Evolutionary conservation across 1,140 invertebrate species (phyloP).

Genomic region (Trachelipus rathkii): DNA sequence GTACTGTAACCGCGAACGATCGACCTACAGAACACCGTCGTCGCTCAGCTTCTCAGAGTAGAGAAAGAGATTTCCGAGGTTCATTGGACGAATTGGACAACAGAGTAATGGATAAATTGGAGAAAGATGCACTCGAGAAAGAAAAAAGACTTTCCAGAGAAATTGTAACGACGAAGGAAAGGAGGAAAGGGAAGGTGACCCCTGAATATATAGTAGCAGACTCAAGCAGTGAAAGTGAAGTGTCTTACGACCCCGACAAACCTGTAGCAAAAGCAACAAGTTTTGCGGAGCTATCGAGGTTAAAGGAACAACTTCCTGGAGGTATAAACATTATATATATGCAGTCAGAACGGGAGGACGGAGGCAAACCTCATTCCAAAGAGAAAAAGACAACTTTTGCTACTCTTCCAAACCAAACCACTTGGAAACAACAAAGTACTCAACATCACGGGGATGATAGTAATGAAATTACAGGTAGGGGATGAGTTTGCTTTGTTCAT

Average conservation of each 20-base stretch:
- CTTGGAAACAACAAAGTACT: slow-evolving; percentile 73
- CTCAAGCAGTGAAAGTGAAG: slow-evolving; percentile 43
- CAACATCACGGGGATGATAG: slow-evolving; percentile 38
- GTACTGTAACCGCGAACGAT: slow-evolving; percentile 19
- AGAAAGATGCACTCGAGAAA: slow-evolving; percentile 41
- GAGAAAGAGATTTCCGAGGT: slow-evolving; percentile 23
- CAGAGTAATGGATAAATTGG: slow-evolving; percentile 43
- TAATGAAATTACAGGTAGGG: not conserved
- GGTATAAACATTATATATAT: slow-evolving; percentile 63
- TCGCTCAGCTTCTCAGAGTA: not conserved
- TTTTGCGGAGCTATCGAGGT: slow-evolving; percentile 64
- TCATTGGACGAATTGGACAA: slow-evolving; percentile 41
- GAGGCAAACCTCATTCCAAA: slow-evolving; percentile 50
- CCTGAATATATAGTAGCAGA: slow-evolving; percentile 16
- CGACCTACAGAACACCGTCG: not conserved
- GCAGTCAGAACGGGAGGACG: slow-evolving; percentile 58
- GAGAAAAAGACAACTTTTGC: slow-evolving; percentile 67
- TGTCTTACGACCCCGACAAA: slow-evolving; percentile 41
- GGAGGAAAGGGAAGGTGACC: slow-evolving; percentile 27
- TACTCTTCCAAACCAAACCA: slow-evolving; percentile 69
- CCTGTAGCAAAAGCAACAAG: slow-evolving; percentile 58
- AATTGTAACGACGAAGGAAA: slow-evolving; percentile 25
- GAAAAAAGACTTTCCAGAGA: slow-evolving; percentile 37
- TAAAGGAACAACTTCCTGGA: slow-evolving; percentile 50
- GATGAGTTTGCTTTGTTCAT: not conserved